These are phyloP conservation scores for Lochmaea crataegi DNA, from an alignment of 2,888 invertebrate species.

Conservation along the genomic window DNA sequence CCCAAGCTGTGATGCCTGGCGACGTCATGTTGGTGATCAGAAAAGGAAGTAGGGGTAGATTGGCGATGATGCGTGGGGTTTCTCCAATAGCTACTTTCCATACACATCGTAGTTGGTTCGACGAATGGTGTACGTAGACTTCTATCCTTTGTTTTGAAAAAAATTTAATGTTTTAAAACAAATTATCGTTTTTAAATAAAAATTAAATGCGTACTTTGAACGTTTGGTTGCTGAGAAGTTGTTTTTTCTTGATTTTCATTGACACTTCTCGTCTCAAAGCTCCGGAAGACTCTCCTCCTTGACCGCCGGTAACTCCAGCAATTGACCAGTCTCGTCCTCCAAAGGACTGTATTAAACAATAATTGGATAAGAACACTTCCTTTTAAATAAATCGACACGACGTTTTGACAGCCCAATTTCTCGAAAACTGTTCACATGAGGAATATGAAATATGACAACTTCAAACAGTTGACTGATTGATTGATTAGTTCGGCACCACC, in stretches of 20 bases:
- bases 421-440: too few relatives aligned
- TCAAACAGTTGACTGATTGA: too few relatives aligned
- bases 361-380: background rate
- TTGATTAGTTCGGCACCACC: too few relatives aligned
- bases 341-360: slow-evolving; percentile 72
- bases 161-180: slow-evolving; percentile 20
- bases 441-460: too few relatives aligned
- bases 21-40: slow-evolving; percentile 64
- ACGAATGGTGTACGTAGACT: slow-evolving; percentile 64
- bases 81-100: slow-evolving; percentile 66
- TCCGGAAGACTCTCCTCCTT: slow-evolving; percentile 64
- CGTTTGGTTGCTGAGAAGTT: slow-evolving; percentile 71
- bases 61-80: slow-evolving; percentile 64
- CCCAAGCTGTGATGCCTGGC: slow-evolving; percentile 65
- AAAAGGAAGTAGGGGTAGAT: slow-evolving; percentile 64
- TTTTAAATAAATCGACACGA: too few relatives aligned
- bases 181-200: background rate
- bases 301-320: slow-evolving; percentile 67
- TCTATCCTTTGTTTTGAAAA: slow-evolving; percentile 53
- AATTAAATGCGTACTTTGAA: slow-evolving; percentile 64
- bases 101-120: slow-evolving; percentile 65
- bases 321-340: slow-evolving; percentile 86
- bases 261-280: slow-evolving; percentile 72
- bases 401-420: too few relatives aligned
- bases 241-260: slow-evolving; percentile 76